These are phyloP conservation scores for Acrocephalus arundinaceus DNA, from an alignment of 2,113 vertebrate species.

Conservation along the genomic window DNA sequence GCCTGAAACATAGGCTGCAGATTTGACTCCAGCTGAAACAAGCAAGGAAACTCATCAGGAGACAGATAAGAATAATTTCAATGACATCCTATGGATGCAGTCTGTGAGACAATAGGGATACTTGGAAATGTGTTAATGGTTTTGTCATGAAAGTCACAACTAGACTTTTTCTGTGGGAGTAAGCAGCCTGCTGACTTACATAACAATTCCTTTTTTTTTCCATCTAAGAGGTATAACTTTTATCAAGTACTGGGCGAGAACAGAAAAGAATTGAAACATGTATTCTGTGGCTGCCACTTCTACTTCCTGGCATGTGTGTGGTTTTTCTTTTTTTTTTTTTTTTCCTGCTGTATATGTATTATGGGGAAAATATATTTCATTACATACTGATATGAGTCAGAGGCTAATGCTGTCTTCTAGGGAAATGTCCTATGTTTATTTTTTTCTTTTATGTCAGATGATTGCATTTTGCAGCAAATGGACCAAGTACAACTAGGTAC, in stretches of 20 bases:
- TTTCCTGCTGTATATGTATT: neutral
- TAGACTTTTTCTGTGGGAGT: neutral
- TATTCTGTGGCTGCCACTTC: neutral
- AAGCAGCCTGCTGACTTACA: neutral
- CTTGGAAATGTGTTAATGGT: neutral
- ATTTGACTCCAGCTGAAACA: neutral
- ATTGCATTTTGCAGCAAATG: neutral
- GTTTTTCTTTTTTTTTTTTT: neutral
- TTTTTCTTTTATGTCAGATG: neutral
- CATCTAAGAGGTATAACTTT: neutral
- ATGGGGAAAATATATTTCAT: neutral
- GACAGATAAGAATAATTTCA: neutral
- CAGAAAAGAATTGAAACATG: neutral
- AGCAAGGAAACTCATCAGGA: neutral
- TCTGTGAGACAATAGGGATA: neutral
- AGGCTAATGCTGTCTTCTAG: neutral
- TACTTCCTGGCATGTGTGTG: fast-evolving
- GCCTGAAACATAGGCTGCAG: neutral
- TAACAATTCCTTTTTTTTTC: neutral
- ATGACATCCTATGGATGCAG: neutral
- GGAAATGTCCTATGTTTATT: neutral
- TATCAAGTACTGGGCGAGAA: neutral
- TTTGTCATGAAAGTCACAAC: neutral
- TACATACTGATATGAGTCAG: neutral
- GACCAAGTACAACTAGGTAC: neutral